Evolutionary conservation across 1,140 invertebrate genomes (phyloP), one percentile per base, ranked within the genome.

Genomic region (Halesus radiatus): DNA sequence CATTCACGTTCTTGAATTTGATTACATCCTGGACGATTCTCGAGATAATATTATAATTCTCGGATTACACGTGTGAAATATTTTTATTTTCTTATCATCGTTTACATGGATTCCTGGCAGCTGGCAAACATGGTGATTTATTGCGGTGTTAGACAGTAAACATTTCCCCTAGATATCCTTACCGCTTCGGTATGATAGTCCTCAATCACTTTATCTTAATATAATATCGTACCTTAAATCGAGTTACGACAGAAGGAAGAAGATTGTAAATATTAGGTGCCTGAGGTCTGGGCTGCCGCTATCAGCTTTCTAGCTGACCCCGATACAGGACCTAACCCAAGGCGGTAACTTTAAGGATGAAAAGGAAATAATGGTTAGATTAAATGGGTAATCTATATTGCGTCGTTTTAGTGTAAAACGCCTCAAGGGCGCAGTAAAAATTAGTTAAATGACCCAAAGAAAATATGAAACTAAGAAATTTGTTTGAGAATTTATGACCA

Each of bases 51-150:
- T 70, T 70, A 32, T 13, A 32, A 37, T 16, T n/a, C 29, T 23
- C 6, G 18, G 23, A 50, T 70, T 70, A 50, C 37, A 70, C 60
- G 66, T 70, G 66, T 45, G 66, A 23, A 70, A 70, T 50, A 70
- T 50, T 50, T 68, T 32, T 45, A 50, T 50, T 37, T 20, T 50
- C 37, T 70, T 70, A 70, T 70, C 66, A 16, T 70, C 4, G 2
- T 16, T 45, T 45, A 45, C 22, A 45, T 70, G 37, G 45, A 22
- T 70, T 37, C 8, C 37, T 45, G 66, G 37, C 66, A 70, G 15
- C 13, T 7, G 66, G 66, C 66, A 70, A 70, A 70, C 66, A 50
- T 3, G 13, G 16, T 70, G 66, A 70, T 70, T 45, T 70, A 70
- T 10, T 18, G 37, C 18, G n/a, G 16, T 66, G 16, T 20, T 70